Evolutionary conservation across 2,797 vertebrate species (phyloP).

Genomic region (Heteromormyrus szaboi): DNA sequence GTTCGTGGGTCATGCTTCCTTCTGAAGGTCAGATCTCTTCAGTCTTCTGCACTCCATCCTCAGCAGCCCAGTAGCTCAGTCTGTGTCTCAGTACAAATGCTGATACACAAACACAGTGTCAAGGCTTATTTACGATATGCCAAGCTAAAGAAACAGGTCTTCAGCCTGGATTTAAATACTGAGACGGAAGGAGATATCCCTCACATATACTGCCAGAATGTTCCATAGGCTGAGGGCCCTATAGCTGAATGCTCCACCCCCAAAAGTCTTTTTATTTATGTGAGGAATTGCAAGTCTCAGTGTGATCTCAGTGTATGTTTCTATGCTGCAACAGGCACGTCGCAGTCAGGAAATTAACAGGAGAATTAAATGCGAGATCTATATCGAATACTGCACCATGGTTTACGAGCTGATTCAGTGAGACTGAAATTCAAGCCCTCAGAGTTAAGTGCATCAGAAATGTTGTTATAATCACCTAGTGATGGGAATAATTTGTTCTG

Average conservation of each 20-base stretch:
- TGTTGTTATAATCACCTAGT: background rate
- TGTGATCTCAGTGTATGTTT: background rate
- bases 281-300: background rate
- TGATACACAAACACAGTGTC: background rate
- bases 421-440: background rate
- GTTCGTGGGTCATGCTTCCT: background rate
- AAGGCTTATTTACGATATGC: background rate
- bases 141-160: background rate
- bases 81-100: background rate
- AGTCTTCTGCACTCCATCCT: background rate
- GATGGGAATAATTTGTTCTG: background rate
- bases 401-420: background rate
- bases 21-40: background rate
- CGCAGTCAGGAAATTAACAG: background rate
- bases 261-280: background rate
- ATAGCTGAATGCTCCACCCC: background rate
- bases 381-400: background rate
- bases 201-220: background rate
- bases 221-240: background rate
- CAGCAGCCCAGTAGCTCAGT: background rate
- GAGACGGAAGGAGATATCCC: background rate
- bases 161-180: background rate
- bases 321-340: background rate
- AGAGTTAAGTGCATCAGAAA: background rate
- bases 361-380: background rate